Evolutionary conservation across 2,113 vertebrate genomes (phyloP), one percentile per base, ranked within the genome.

Genomic region (Cinclus cinclus): DNA sequence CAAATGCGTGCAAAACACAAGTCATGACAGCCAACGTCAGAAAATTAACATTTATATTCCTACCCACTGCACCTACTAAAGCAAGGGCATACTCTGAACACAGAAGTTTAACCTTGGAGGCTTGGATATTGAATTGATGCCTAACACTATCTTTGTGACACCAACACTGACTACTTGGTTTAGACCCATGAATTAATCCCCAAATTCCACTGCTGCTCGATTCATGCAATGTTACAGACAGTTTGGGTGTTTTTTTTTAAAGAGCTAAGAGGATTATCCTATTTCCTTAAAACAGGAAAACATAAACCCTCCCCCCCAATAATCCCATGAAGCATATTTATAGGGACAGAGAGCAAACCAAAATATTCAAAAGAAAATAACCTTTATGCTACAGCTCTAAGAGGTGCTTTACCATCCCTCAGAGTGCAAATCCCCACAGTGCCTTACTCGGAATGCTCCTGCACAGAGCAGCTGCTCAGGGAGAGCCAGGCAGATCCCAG

Each of bases 211-310:
- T 53, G 74, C 82, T 78, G 62, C 39, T 60, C 28, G 3, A 58
- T 87, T 91, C 89, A 81, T 10, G 20, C 65, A 92, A 24, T 56
- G 82, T 68, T 74, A 81, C 64, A 91, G 80, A 49, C 56, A 78
- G 49, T 80, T 90, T 68, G 77, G 56, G 77, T 31, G 5, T 6
- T 68, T 77, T 76, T 76, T 50, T 79, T 31, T 6, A 15, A 91
- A 67, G 49, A 24, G 4, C 9, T 94, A 87, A 96, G 60, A 91
- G 77, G 69, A 94, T 95, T 90, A 91, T 67, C 28, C 22, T 78
- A 63, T 63, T 93, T 94, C 87, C 78, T 78, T 68, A 85, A 58
- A 82, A 56, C 31, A 87, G n/a, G 63, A 87, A 95, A 92, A 79
- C 76, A 62, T 5, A n/a, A 37, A 37, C 49, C 15, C 7, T 13